These are phyloP conservation scores for Seriola aureovittata DNA, from an alignment of 2,113 vertebrate genomes.

Conservation along the genomic window DNA sequence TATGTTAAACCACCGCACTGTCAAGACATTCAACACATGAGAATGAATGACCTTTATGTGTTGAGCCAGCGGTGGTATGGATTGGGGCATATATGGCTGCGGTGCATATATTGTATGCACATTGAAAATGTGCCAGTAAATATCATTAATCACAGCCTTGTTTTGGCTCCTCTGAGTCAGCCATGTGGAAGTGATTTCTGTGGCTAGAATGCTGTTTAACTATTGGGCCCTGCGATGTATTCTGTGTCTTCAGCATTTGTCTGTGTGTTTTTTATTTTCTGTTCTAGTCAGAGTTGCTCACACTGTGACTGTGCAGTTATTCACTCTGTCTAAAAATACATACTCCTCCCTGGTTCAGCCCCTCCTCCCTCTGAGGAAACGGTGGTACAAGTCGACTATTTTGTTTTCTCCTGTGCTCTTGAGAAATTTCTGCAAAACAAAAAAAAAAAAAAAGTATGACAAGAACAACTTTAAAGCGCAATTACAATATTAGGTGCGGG, in stretches of 20 bases:
- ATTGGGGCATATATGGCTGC: slow-evolving; percentile 35
- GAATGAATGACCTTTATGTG: slow-evolving; percentile 55
- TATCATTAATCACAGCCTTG: slow-evolving; percentile 71
- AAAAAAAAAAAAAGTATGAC: too few species aligned
- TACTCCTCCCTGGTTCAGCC: not conserved
- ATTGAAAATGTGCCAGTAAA: slow-evolving; percentile 71
- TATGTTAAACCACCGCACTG: slow-evolving; percentile 36
- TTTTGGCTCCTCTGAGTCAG: slow-evolving; percentile 62
- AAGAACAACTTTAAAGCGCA: not conserved
- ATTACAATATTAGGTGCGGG: not conserved
- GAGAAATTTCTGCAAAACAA: not conserved
- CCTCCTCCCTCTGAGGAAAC: slow-evolving; percentile 58
- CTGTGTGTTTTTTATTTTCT: slow-evolving; percentile 58
- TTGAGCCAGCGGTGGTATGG: slow-evolving; percentile 33
- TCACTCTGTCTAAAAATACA: slow-evolving; percentile 77
- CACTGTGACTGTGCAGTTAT: slow-evolving; percentile 74
- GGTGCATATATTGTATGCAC: slow-evolving; percentile 39
- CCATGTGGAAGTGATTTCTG: slow-evolving; percentile 83
- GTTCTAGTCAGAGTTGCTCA: slow-evolving; percentile 58
- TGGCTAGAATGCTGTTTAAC: slow-evolving; percentile 42
- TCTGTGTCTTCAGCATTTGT: slow-evolving; percentile 36
- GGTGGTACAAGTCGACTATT: not conserved
- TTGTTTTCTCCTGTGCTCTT: slow-evolving; percentile 10
- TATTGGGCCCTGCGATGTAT: slow-evolving; percentile 39
- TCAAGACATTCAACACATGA: slow-evolving; percentile 41